These are phyloP conservation scores for Muntiacus muntjak DNA, from an alignment of 2,113 vertebrate genomes.

Conservation along the genomic window DNA sequence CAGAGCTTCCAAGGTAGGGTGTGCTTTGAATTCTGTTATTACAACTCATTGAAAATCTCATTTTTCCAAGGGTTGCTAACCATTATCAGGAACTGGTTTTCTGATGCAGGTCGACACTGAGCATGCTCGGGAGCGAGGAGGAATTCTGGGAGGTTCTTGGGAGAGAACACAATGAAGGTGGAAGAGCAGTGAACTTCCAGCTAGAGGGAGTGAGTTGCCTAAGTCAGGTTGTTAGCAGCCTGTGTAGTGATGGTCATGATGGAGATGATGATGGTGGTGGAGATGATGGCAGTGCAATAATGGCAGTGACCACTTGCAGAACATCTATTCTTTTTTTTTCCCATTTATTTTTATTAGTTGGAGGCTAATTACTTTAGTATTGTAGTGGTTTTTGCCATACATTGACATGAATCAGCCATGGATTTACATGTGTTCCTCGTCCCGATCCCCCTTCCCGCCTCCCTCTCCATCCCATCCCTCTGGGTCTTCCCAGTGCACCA, in stretches of 20 bases:
- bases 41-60: constrained; percentile 9
- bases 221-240: too few species aligned
- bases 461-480: too few species aligned
- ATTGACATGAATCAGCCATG: too few species aligned
- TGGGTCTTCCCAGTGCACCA: too few species aligned
- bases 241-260: not conserved
- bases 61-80: constrained; percentile 45
- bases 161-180: not conserved
- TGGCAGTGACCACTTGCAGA: not conserved
- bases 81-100: not conserved
- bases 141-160: not conserved
- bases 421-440: too few species aligned
- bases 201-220: not conserved
- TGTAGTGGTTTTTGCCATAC: too few species aligned
- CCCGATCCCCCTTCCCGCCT: too few species aligned
- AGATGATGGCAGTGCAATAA: not conserved
- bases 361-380: too few species aligned
- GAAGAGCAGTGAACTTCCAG: not conserved
- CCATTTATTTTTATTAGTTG: too few species aligned
- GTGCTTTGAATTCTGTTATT: constrained; percentile 20
- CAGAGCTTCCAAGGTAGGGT: constrained; percentile 9
- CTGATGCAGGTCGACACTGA: constrained; percentile 33
- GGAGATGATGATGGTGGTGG: not conserved
- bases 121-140: not conserved
- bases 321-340: too few species aligned